These are phyloP conservation scores for Probaryconus sp. DNA, from an alignment of 1,140 invertebrate genomes.

Conservation along the genomic window DNA sequence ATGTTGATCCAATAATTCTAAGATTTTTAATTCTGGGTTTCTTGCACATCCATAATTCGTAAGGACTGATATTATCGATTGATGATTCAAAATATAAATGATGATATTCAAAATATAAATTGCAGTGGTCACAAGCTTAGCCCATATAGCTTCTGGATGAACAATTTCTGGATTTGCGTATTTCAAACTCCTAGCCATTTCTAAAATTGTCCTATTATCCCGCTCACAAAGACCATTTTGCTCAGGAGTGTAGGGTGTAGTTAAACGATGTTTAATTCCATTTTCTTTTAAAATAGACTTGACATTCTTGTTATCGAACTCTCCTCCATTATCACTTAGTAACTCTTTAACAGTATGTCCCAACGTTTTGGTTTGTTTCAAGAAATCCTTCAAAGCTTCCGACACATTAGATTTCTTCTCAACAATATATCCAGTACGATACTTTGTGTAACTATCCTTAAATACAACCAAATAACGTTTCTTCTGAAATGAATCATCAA, in stretches of 20 bases:
- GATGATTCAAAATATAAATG: slow-evolving; percentile 62
- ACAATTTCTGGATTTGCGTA: slow-evolving; percentile 59
- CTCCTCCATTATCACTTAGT: slow-evolving; percentile 64
- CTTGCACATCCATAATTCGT: slow-evolving; percentile 52
- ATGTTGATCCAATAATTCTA: slow-evolving; percentile 39
- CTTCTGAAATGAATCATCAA: slow-evolving; percentile 56
- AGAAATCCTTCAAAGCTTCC: slow-evolving; percentile 41
- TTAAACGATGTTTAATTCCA: slow-evolving; percentile 62
- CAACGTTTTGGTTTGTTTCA: slow-evolving; percentile 40
- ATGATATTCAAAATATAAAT: slow-evolving; percentile 59
- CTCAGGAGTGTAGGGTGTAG: slow-evolving; percentile 67
- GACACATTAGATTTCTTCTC: slow-evolving; percentile 60
- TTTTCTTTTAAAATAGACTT: slow-evolving; percentile 27
- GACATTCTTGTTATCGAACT: slow-evolving; percentile 62
- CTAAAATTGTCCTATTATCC: slow-evolving; percentile 69
- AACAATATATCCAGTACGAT: slow-evolving; percentile 58
- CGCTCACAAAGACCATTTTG: slow-evolving; percentile 68
- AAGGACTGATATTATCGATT: slow-evolving; percentile 48
- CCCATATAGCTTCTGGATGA: slow-evolving; percentile 62
- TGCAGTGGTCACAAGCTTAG: slow-evolving; percentile 60
- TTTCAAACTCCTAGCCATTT: slow-evolving; percentile 68
- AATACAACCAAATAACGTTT: slow-evolving; percentile 60
- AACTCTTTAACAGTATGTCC: slow-evolving; percentile 59
- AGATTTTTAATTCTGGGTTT: slow-evolving; percentile 45
- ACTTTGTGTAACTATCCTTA: slow-evolving; percentile 63